phyloP scores from a whole-genome alignment of 2,113 vertebrate species.

The Sapayoa aenigma region DNA sequence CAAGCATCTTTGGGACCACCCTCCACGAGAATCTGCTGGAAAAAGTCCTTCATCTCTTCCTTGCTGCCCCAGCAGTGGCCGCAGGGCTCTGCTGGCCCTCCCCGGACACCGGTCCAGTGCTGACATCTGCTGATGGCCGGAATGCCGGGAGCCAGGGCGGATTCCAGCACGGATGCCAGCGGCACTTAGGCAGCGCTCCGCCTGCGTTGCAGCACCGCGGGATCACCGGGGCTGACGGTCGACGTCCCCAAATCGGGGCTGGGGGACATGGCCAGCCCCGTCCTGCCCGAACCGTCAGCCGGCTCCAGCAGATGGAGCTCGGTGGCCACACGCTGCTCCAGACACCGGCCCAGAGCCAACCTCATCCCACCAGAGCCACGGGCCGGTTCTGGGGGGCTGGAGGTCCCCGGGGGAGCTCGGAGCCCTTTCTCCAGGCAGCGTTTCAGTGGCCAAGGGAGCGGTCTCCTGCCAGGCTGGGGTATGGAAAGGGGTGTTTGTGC shows the following conservation, averaged over 20 bases:
- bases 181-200: accelerated
- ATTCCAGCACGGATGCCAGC: neutral
- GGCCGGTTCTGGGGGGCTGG: neutral
- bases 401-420: accelerated
- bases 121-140: neutral
- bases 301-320: neutral
- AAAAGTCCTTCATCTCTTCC: neutral
- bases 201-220: accelerated
- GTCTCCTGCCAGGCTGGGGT: neutral
- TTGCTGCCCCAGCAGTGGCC: neutral
- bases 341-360: accelerated
- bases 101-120: neutral
- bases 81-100: neutral
- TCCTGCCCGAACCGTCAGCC: neutral
- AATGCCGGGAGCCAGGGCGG: neutral
- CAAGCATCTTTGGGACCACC: neutral
- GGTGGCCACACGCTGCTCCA: accelerated
- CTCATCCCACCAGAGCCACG: neutral
- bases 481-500: neutral
- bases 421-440: neutral
- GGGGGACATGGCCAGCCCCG: neutral
- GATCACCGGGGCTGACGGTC: neutral
- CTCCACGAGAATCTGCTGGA: neutral
- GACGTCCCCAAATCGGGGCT: neutral
- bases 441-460: neutral